A percentile compares a stretch with the other conserved stretches of the same genome.
phyloP scores from a whole-genome alignment of 2,888 invertebrate genomes.

The Halocaridina rubra region DNA sequence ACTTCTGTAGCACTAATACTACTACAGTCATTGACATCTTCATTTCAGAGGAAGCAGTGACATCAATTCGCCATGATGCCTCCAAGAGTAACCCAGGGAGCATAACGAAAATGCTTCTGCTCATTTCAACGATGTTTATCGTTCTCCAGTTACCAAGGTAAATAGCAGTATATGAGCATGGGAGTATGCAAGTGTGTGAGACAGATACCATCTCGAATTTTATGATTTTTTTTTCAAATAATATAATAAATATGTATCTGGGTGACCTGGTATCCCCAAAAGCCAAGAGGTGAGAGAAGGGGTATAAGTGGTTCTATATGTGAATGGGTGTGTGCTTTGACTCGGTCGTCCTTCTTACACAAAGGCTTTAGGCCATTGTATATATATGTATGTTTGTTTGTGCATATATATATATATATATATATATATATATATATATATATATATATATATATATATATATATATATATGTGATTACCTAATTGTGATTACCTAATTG shows the following conservation, averaged over 20 bases:
- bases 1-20: too few species aligned
- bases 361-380: not conserved
- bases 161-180: not conserved
- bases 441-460: not conserved
- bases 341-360: not conserved
- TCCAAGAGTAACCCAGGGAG: conserved; percentile 45
- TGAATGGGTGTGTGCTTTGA: not conserved
- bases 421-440: conserved; percentile 13
- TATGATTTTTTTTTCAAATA: too few species aligned
- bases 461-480: not conserved
- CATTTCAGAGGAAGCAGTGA: not conserved
- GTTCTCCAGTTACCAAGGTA: conserved; percentile 77
- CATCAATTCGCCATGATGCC: not conserved
- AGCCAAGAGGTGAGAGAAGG: too few species aligned
- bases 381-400: not conserved
- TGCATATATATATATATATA: not conserved
- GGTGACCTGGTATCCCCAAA: not conserved
- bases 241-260: too few species aligned
- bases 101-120: conserved; percentile 83
- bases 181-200: not conserved
- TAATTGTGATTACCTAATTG: not conserved
- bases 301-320: not conserved
- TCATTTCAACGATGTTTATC: conserved; percentile 84
- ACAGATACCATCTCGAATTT: too few species aligned
- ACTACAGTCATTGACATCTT: too few species aligned